These are phyloP conservation scores for Matsumyia berberina DNA, from an alignment of 2,888 invertebrate species.

Conservation along the genomic window DNA sequence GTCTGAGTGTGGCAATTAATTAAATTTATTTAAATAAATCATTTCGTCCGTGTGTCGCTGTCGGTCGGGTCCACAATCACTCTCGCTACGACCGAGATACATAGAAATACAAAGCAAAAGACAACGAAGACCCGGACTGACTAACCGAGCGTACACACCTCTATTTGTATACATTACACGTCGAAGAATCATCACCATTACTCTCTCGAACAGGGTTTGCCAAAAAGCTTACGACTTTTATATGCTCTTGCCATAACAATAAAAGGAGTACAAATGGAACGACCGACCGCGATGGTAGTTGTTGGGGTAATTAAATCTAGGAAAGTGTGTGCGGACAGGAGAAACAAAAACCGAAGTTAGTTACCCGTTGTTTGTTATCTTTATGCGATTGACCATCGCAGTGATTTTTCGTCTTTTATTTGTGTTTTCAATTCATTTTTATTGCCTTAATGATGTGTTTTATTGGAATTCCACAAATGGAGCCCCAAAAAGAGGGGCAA, in stretches of 20 bases:
- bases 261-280: conserved; percentile 71
- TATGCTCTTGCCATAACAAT: conserved; percentile 68
- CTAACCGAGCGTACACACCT: conserved; percentile 53
- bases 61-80: conserved; percentile 39
- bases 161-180: conserved; percentile 74
- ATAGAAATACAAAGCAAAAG: no score
- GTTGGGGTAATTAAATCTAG: conserved; percentile 69
- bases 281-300: conserved; percentile 51
- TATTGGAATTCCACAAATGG: conserved; percentile 72
- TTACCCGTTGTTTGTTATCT: conserved; percentile 66
- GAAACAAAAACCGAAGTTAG: conserved; percentile 45
- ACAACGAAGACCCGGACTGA: no score
- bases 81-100: conserved; percentile 14
- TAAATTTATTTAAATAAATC: conserved; percentile 76
- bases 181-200: conserved; percentile 70
- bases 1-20: conserved; percentile 56
- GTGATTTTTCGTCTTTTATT: conserved; percentile 69
- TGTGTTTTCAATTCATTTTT: conserved; percentile 73
- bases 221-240: conserved; percentile 71
- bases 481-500: conserved; percentile 41
- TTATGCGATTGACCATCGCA: conserved; percentile 70
- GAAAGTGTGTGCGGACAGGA: conserved; percentile 70
- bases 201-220: conserved; percentile 66
- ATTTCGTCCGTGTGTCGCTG: conserved; percentile 38
- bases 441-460: conserved; percentile 74